Percentiles rank a stretch among this genome's conserved stretches.
These are phyloP conservation scores for Zosterops pallidus DNA, from an alignment of 2,113 vertebrate genomes.

Conservation along the genomic window DNA sequence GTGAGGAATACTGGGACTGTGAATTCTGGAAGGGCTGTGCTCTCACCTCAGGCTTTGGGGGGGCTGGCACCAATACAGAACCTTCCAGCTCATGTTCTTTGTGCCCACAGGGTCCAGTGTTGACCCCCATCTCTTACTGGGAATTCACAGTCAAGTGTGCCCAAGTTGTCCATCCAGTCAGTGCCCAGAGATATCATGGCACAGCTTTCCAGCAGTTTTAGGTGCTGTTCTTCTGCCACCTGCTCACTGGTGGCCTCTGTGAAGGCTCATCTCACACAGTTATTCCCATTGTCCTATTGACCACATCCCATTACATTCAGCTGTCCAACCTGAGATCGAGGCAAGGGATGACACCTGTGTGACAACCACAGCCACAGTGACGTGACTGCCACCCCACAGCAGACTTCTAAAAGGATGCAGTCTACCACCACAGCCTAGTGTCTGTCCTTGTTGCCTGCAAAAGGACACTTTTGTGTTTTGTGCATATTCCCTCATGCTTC, in stretches of 20 bases:
- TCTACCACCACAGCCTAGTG: too few relatives aligned
- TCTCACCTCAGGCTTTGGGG: not conserved
- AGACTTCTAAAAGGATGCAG: not conserved
- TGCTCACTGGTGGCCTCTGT: not conserved
- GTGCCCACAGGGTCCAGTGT: not conserved
- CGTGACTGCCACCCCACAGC: not conserved
- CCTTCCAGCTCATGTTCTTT: not conserved
- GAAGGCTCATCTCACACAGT: not conserved
- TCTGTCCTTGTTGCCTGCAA: not conserved
- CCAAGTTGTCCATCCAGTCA: not conserved
- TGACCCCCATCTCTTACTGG: not conserved
- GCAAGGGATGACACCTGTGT: not conserved
- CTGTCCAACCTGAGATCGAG: fast-evolving
- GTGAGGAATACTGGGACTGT: not conserved
- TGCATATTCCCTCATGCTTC: not conserved
- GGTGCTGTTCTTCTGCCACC: not conserved
- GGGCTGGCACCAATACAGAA: not conserved
- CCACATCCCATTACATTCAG: too few relatives aligned
- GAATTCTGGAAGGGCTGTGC: not conserved
- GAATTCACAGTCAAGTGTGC: not conserved
- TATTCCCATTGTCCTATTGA: not conserved
- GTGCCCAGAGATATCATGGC: not conserved
- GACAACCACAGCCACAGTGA: not conserved
- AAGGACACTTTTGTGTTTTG: not conserved
- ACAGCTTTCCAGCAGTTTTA: not conserved